Conservation (phyloP, 2,113 vertebrate genomes). For the Platysteira castanea region DNA sequence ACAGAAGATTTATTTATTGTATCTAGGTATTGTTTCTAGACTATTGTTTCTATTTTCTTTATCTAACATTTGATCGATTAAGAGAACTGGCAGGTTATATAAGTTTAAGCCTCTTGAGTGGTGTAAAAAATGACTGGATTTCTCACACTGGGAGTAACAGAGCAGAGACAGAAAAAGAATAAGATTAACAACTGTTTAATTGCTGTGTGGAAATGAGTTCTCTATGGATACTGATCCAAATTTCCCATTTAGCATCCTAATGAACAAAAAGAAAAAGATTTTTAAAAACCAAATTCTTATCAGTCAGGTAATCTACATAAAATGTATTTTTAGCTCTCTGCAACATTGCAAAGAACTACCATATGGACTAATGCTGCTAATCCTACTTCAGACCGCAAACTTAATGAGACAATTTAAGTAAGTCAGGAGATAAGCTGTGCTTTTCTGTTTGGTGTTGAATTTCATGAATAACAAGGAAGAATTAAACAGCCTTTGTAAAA, state of each 20-base stretch:
- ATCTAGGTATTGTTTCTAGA: neutral
- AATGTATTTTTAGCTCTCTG: neutral
- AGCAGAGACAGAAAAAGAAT: neutral
- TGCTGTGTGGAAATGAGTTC: neutral
- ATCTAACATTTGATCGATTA: neutral
- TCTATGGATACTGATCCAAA: neutral
- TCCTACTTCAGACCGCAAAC: neutral
- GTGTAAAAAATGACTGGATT: neutral
- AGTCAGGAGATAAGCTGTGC: neutral
- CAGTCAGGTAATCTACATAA: neutral
- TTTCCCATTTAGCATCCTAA: neutral
- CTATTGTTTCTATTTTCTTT: neutral
- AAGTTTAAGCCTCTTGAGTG: neutral
- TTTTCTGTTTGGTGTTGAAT: neutral
- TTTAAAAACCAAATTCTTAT: neutral
- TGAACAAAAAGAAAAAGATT: neutral
- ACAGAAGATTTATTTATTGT: neutral
- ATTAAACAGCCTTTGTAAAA: neutral
- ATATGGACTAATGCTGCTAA: slow-evolving; percentile 1
- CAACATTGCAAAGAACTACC: neutral
- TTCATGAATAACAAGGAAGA: slow-evolving; percentile 24
- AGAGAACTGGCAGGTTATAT: neutral
- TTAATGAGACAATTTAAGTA: slow-evolving; percentile 27
- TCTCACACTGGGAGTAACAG: neutral
- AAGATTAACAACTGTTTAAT: neutral